A percentile compares a stretch with the other conserved stretches of the same genome.
phyloP scores from a whole-genome alignment of 2,888 invertebrate genomes.

The Cremastinae sp. region DNA sequence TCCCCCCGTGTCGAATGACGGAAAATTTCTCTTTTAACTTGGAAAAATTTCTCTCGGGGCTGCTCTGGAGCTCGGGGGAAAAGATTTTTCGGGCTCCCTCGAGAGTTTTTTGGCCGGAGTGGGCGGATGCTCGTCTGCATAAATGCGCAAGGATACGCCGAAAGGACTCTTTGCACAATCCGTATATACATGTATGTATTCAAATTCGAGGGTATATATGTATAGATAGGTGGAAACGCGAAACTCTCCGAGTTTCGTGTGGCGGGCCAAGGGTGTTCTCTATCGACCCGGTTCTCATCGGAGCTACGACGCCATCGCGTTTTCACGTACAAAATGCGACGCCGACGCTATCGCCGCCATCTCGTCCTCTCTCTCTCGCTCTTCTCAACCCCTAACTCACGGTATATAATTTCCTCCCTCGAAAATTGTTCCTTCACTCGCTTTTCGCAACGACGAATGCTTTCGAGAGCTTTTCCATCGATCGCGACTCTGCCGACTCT shows the following conservation, averaged over 20 bases:
- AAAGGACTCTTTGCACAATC: slow-evolving; percentile 47
- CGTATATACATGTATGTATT: slow-evolving; percentile 13
- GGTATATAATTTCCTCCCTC: slow-evolving; percentile 68
- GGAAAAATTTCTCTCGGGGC: slow-evolving; percentile 36
- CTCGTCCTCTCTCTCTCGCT: slow-evolving; percentile 14
- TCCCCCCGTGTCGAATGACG: slow-evolving; percentile 51
- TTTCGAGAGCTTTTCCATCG: slow-evolving; percentile 53
- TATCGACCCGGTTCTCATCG: slow-evolving; percentile 77
- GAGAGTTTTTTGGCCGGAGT: slow-evolving; percentile 47
- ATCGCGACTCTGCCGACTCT: slow-evolving; percentile 54
- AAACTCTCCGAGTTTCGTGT: slow-evolving; percentile 58
- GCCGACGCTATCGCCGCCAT: slow-evolving; percentile 60
- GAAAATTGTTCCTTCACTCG: slow-evolving; percentile 66
- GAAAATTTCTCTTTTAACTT: slow-evolving; percentile 3
- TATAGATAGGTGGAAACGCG: slow-evolving; percentile 32
- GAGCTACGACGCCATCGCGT: slow-evolving; percentile 73
- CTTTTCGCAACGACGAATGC: slow-evolving; percentile 37
- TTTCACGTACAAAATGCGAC: slow-evolving; percentile 60
- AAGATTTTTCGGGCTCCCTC: slow-evolving; percentile 60
- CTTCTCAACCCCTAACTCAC: slow-evolving; percentile 53
- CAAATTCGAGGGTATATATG: not conserved
- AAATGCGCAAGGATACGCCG: slow-evolving; percentile 53
- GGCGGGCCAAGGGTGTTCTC: slow-evolving; percentile 64
- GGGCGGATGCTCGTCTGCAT: slow-evolving; percentile 56
- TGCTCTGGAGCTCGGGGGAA: slow-evolving; percentile 40